Evolutionary conservation across 1,140 invertebrate genomes (phyloP).

Genomic region (Polyergus mexicanus): DNA sequence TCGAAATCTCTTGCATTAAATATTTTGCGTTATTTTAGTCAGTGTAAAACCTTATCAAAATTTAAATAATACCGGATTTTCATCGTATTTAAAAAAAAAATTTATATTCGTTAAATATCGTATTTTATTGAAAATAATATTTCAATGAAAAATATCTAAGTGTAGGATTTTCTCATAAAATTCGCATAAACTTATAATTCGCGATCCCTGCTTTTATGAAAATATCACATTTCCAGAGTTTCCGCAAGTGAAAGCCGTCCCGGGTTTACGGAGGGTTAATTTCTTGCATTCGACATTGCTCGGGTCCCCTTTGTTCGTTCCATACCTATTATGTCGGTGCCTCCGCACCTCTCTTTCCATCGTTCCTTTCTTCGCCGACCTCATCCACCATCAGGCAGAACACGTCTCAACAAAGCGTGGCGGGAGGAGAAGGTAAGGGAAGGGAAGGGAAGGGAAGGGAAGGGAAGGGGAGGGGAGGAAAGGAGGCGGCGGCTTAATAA

Average conservation of each 20-base stretch:
- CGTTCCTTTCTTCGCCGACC: neutral
- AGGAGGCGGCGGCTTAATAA: conserved; percentile 71
- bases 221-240: conserved; percentile 31
- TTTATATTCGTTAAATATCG: neutral
- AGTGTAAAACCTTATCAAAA: neutral
- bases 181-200: conserved; percentile 6
- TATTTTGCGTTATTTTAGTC: conserved; percentile 23
- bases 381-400: conserved; percentile 13
- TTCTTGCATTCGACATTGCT: conserved; percentile 36
- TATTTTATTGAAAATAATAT: neutral
- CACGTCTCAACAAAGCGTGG: conserved; percentile 38
- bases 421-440: too few relatives aligned
- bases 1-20: neutral
- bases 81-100: neutral
- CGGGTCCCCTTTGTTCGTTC: conserved; percentile 12
- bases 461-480: too few relatives aligned
- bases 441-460: too few relatives aligned
- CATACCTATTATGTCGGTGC: conserved; percentile 1
- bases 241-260: neutral
- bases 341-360: neutral
- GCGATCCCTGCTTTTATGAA: neutral
- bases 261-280: conserved; percentile 37
- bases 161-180: neutral
- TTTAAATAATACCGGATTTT: neutral
- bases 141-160: neutral